Evolutionary conservation across 1,140 invertebrate species (phyloP), one percentile per base, ranked within the genome.

Genomic region (Drosophila pseudoobscura): DNA sequence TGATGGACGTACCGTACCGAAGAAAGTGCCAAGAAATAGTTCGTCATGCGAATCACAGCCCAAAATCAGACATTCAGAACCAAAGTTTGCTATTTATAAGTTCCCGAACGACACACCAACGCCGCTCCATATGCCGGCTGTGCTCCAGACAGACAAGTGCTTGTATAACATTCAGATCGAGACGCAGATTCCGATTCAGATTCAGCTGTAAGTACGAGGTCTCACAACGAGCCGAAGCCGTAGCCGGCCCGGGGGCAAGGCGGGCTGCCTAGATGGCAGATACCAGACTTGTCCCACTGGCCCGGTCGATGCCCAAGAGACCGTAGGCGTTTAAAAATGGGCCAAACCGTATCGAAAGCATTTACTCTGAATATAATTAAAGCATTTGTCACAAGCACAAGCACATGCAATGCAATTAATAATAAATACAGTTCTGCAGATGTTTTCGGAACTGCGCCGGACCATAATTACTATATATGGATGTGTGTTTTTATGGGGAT

Each of bases 261-360:
- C 11, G 11, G 17, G 43, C 50, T 41, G 65, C 8, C 31, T 31
- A 20, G 71, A 73, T 63, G 53, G 43, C 31, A 64, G 71, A 74
- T 74, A 74, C 41, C 70, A 74, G 70, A 74, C 70, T 74, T 75
- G 71, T 59, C 69, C 82, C 78, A 87, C 69, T 85, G 82, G 77
- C 80, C 80, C 72, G 79, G 50, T 70, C 58, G 58, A 69, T 26
- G 26, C 66, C 66, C 66, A 50, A 47, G 59, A 24, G 59, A 56
- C 71, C 22, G 71, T 74, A 43, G 70, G 70, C 71, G 71, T 31
- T 45, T 8, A 55, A 58, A 60, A 66, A 59, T 75, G 71, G 59
- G 60, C 13, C 71, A 66, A 6, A 22, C 64, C 66, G 66, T 69
- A 70, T 70, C 66, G 66, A 69, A 63, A 56, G 53, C 54, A 57